phyloP scores from a whole-genome alignment of 2,113 vertebrate species.

The Bucco capensis region DNA sequence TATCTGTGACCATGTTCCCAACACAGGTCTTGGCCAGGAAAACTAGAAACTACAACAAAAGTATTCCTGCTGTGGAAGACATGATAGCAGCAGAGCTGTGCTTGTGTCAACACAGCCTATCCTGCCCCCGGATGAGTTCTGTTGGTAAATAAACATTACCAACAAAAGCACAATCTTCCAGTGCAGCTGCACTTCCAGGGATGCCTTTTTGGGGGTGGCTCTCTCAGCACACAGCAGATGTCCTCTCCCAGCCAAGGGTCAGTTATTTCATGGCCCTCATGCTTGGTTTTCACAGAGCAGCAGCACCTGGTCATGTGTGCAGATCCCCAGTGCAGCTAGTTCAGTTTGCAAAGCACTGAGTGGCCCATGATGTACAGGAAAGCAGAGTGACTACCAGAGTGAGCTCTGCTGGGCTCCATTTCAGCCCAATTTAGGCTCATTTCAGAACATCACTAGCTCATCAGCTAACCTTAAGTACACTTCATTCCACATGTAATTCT shows the following conservation, averaged over 20 bases:
- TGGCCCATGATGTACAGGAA: neutral
- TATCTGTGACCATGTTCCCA: neutral
- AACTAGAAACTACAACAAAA: neutral
- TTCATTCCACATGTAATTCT: neutral
- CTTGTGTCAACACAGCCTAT: neutral
- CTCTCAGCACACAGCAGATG: neutral
- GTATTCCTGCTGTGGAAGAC: neutral
- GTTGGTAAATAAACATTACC: slow-evolving; percentile 12
- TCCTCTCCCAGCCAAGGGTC: neutral
- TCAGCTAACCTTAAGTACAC: neutral
- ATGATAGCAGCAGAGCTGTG: neutral
- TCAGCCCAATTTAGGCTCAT: neutral
- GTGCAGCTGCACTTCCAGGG: slow-evolving; percentile 7
- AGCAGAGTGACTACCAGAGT: neutral
- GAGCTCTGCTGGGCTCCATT: neutral
- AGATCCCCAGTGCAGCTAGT: neutral
- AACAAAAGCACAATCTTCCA: slow-evolving; percentile 5
- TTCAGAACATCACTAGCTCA: neutral
- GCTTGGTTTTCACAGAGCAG: neutral
- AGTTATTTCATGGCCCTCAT: neutral
- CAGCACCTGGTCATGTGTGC: neutral
- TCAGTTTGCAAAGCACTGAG: neutral
- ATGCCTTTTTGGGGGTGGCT: neutral
- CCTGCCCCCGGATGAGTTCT: neutral
- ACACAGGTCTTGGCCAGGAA: neutral